A percentile compares a stretch with the other conserved stretches of the same genome.
These are phyloP conservation scores for Nymphalis urticae DNA, from an alignment of 2,888 invertebrate genomes.

Conservation along the genomic window DNA sequence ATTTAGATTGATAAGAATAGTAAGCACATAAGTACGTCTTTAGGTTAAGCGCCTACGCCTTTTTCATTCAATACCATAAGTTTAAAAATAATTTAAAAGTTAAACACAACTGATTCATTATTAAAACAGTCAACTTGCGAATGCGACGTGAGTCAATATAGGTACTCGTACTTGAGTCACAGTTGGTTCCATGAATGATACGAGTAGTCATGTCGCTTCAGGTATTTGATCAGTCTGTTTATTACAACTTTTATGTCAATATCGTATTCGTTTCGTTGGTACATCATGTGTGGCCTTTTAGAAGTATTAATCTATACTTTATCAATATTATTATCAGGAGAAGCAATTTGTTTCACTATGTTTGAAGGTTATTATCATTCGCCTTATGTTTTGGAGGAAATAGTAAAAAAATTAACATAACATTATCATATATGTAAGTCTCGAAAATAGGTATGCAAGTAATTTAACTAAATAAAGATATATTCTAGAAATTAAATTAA, in stretches of 20 bases:
- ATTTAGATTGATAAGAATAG: too few relatives aligned
- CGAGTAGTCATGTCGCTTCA: neutral
- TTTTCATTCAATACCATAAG: slow-evolving; percentile 4
- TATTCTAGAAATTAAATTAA: too few relatives aligned
- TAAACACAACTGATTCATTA: slow-evolving; percentile 40
- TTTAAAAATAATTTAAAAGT: slow-evolving; percentile 15
- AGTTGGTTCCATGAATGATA: slow-evolving; percentile 58
- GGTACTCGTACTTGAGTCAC: slow-evolving; percentile 59
- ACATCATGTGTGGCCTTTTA: neutral
- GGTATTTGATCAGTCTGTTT: slow-evolving; percentile 14
- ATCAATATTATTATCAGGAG: neutral
- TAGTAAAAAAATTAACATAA: neutral
- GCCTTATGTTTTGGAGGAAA: neutral
- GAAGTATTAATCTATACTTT: neutral
- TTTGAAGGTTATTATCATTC: neutral
- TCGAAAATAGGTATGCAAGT: too few relatives aligned
- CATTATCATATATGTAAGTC: too few relatives aligned
- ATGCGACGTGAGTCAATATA: slow-evolving; percentile 55
- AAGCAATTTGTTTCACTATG: neutral
- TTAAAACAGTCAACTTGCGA: slow-evolving; percentile 35
- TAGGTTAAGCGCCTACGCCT: neutral
- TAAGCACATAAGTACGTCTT: neutral
- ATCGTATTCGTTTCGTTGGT: neutral
- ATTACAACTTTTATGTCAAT: slow-evolving; percentile 1
- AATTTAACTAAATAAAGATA: too few relatives aligned